Base-by-base conservation (phyloP, 1,140 invertebrate genomes). In the Drosophila santomea region DNA sequence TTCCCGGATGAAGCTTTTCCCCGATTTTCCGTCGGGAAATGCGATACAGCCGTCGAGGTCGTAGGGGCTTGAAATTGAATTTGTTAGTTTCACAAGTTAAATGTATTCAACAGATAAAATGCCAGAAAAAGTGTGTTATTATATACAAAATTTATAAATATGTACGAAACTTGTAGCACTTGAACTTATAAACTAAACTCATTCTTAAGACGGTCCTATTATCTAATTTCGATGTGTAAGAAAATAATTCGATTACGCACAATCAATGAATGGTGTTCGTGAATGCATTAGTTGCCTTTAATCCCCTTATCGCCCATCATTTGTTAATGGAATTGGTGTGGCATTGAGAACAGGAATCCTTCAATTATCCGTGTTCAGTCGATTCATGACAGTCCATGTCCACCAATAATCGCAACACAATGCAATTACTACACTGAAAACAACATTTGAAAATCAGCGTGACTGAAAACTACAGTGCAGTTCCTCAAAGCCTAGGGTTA, bases 11-110 rank as follows among this genome's bases (percentile, higher is more conserved):
- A 0, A 47, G 25, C 10, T 28, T 15, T n/a, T 55, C n/a, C 23
- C 8, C 0, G 28, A 54, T 20, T 32, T 17, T 32, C 8, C 32
- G 32, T 17, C 12, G 4, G 45, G 54, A 39, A 55, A 41, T 61
- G 14, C 12, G 14, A 8, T 45, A 35, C 45, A 43, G 68, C 80
- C 52, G 62, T 47, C 43, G 35, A 60, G 57, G 59, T 32, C 67
- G 76, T 73, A 59, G 62, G 73, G 56, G 51, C 80, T 62, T 85
- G 76, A 80, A 85, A 84, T 84, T 84, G 77, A 85, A 80, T 80
- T 82, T 44, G 45, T 57, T 45, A 64, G 72, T 57, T 64, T n/a
- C 17, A 20, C 48, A 8, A 74, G 36, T 55, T 28, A 43, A 72
- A 39, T 44, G 41, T 66, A 32, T 32, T 32, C 7, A 7, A 10